Base-by-base conservation (phyloP, 2,888 invertebrate species). In the Xestia c-nigrum region DNA sequence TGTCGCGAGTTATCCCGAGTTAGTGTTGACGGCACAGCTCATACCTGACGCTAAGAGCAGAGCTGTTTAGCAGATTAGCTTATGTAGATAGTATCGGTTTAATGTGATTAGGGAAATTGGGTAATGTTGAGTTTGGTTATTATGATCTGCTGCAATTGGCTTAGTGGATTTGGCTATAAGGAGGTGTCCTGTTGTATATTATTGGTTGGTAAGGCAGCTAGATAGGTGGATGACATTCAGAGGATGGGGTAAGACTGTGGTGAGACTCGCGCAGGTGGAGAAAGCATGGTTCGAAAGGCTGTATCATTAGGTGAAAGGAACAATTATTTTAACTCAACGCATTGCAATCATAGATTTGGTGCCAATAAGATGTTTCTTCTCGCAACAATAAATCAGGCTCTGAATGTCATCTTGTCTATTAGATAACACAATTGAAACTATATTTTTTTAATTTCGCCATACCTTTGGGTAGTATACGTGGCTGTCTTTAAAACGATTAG, bases 401-500 rank as follows among this genome's bases (percentile, higher is more conserved):
- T 74, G 14, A n/a, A 81, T 76, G 55, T 50, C 63, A 55, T 43
- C n/a, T 43, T 16, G 3, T 43, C n/a, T 81, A 16, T 65, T 55
- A 65, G 50, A 16, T 19, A 43, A 72, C 24, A 61, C 63, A 65
- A 67, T 57, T n/a, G 24, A 47, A 64, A 74, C 50, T 63, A 80
- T 65, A 57, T 75, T 75, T 88, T 86, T 38, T 80, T 71, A 78
- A 76, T 86, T 78, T 80, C 71, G 67, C 63, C 40, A 68, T 59
- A 76, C 65, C 52, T 78, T 66, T 75, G n/a, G 7, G 46, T 50
- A 46, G 55, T 38, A 78, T 78, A 66, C 74, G 52, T 67, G 69
- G 74, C 40, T 76, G 81, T 74, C 81, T 86, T 65, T 19, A 74
- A 80, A 84, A 72, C 89, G 81, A 88, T 88, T 87, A 88, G 66